A percentile compares a stretch with the other conserved stretches of the same genome.
Conservation (phyloP, 2,888 invertebrate species). For the Oegoconia quadripuncta region DNA sequence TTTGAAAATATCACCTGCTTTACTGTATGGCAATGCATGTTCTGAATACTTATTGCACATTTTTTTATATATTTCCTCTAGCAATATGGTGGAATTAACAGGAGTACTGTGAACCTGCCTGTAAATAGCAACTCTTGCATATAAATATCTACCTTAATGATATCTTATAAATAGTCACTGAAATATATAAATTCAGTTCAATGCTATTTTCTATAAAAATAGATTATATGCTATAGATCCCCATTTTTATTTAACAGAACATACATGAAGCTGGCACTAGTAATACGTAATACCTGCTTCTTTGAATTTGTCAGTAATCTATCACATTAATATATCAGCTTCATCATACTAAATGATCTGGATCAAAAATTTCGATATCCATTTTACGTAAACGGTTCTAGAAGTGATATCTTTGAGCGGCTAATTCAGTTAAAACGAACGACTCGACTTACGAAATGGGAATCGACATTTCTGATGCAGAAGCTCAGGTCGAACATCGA, state of each 20-base stretch:
- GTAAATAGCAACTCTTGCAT: too few relatives aligned
- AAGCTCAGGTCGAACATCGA: background rate
- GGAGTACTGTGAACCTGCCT: background rate
- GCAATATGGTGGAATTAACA: too few relatives aligned
- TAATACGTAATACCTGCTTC: slow-evolving; percentile 6
- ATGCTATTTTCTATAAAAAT: too few relatives aligned
- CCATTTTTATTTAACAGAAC: background rate
- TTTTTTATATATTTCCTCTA: background rate
- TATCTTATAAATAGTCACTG: too few relatives aligned
- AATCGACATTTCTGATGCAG: background rate
- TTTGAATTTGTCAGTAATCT: slow-evolving; percentile 1
- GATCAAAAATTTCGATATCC: background rate
- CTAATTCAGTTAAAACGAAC: too few relatives aligned
- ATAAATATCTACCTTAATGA: too few relatives aligned
- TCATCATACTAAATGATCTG: too few relatives aligned
- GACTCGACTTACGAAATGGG: too few relatives aligned
- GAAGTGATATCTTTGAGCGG: too few relatives aligned
- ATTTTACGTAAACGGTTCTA: background rate
- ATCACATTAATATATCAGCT: background rate
- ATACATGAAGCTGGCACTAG: slow-evolving; percentile 6
- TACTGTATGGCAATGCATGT: slow-evolving; percentile 61
- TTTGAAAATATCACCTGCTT: slow-evolving; percentile 41
- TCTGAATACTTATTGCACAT: slow-evolving; percentile 1
- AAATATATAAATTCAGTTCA: too few relatives aligned
- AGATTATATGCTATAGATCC: background rate